These are phyloP conservation scores for Drosophila rellima DNA, from an alignment of 2,888 invertebrate genomes.

Conservation along the genomic window DNA sequence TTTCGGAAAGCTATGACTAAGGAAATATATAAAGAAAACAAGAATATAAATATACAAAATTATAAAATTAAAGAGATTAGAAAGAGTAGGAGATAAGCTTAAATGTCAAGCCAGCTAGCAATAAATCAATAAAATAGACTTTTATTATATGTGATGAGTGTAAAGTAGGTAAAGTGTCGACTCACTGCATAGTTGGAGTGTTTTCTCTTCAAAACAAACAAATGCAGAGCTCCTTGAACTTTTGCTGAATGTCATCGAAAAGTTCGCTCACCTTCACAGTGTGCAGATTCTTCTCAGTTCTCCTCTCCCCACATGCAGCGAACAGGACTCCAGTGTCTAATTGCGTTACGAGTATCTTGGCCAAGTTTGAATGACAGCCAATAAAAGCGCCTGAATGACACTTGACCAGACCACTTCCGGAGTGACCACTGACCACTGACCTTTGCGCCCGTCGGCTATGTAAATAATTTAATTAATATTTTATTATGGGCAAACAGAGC, in stretches of 20 bases:
- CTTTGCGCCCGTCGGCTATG: conserved; percentile 32
- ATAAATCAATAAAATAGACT: conserved; percentile 48
- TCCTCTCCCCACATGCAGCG: background rate
- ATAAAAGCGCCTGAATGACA: conserved; percentile 64
- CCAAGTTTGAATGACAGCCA: conserved; percentile 61
- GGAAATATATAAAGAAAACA: conserved; percentile 13
- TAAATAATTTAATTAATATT: conserved; percentile 80
- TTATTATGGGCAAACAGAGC: conserved; percentile 46
- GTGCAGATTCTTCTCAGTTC: background rate
- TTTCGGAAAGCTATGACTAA: conserved; percentile 38
- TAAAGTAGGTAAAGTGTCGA: conserved; percentile 29
- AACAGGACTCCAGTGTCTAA: conserved; percentile 43
- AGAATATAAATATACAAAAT: conserved; percentile 8
- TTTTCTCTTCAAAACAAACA: conserved; percentile 25
- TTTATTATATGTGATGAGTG: conserved; percentile 1
- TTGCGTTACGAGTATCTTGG: conserved; percentile 41
- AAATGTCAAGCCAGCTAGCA: conserved; percentile 28
- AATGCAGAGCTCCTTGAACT: conserved; percentile 70
- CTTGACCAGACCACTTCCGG: conserved; percentile 61
- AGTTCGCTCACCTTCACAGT: conserved; percentile 44
- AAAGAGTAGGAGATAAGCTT: background rate
- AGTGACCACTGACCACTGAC: background rate
- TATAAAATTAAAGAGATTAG: background rate
- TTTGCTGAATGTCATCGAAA: conserved; percentile 64
- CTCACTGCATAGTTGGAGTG: conserved; percentile 31